Base-by-base conservation (phyloP, 2,888 invertebrate genomes). In the Cerastoderma edule region DNA sequence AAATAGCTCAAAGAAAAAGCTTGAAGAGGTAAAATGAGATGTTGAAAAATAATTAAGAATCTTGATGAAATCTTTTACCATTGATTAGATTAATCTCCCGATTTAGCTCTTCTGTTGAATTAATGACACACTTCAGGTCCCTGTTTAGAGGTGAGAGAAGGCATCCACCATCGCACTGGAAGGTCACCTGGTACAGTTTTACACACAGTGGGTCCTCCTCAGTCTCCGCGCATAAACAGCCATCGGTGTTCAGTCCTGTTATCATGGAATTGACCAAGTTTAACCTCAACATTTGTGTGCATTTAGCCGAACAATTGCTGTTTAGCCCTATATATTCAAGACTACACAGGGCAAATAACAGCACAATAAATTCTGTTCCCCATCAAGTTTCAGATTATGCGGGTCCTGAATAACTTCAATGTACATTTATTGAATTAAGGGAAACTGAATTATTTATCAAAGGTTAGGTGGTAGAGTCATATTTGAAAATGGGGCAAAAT, bases 21-120 rank as follows among this genome's bases (percentile, higher is more conserved):
- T n/a, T n/a, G n/a, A n/a, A n/a, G n/a, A n/a, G n/a, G n/a, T n/a
- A n/a, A n/a, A n/a, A n/a, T n/a, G n/a, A n/a, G n/a, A n/a, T n/a
- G n/a, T n/a, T n/a, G n/a, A n/a, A n/a, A n/a, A n/a, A n/a, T n/a
- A n/a, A n/a, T n/a, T n/a, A n/a, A n/a, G n/a, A n/a, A n/a, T n/a
- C n/a, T n/a, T n/a, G n/a, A n/a, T n/a, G n/a, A n/a, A n/a, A n/a
- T n/a, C 8, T 22, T 16, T 57, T 54, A 88, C 89, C 89, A 74
- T 86, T 71, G 13, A 87, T 57, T 16, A 88, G 79, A 46, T 88
- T 87, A 2, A 85, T 82, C 68, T 89, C 89, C 22, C 80, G 78
- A 2, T 67, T 67, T 0, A 89, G 66, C 16, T 72, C 75, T 0
- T 83, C 80, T n/a, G 72, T 80, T 16, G 71, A 57, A 60, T 85